Evolutionary conservation across 2,113 vertebrate species (phyloP).

Genomic region (Ibidorhyncha struthersii): DNA sequence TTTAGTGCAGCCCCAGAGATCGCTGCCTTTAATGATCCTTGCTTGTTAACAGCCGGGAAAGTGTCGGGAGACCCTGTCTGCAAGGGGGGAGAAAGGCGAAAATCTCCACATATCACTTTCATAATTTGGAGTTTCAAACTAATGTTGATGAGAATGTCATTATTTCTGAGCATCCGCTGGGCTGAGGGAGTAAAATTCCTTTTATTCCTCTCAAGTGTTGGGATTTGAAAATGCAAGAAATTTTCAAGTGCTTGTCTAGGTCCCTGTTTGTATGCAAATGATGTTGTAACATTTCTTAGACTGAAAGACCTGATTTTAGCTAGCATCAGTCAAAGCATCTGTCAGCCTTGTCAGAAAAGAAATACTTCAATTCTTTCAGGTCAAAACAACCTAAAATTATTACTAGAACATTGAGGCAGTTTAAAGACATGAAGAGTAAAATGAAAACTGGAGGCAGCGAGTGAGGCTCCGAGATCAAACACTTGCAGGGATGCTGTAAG

Average conservation of each 20-base stretch:
- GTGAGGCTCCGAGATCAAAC: neutral
- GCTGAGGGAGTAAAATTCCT: conserved; percentile 18
- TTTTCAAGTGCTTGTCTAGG: conserved; percentile 23
- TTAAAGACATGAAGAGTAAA: neutral
- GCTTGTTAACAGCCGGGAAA: conserved; percentile 4
- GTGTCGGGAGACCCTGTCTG: neutral
- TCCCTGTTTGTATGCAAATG: conserved; percentile 59
- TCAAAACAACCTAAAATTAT: conserved; percentile 48
- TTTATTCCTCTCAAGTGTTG: conserved; percentile 23
- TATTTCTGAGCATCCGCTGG: neutral
- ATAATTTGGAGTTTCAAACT: conserved; percentile 32
- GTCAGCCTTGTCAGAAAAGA: conserved; percentile 47
- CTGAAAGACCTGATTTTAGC: conserved; percentile 10
- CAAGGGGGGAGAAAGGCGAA: neutral
- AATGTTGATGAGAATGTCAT: neutral
- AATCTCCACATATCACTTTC: neutral
- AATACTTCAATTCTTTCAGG: conserved; percentile 29
- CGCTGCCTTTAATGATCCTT: neutral
- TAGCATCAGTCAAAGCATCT: conserved; percentile 42
- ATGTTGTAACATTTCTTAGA: neutral
- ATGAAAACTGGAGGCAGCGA: neutral
- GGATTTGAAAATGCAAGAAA: conserved; percentile 36
- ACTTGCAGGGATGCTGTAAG: neutral
- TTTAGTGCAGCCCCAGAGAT: neutral
- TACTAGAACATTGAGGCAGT: neutral